Percentiles rank a stretch among this genome's conserved stretches.
These are phyloP conservation scores for Palythoa grandiflora DNA, from an alignment of 92 coral and sea anemone species.

Conservation along the genomic window DNA sequence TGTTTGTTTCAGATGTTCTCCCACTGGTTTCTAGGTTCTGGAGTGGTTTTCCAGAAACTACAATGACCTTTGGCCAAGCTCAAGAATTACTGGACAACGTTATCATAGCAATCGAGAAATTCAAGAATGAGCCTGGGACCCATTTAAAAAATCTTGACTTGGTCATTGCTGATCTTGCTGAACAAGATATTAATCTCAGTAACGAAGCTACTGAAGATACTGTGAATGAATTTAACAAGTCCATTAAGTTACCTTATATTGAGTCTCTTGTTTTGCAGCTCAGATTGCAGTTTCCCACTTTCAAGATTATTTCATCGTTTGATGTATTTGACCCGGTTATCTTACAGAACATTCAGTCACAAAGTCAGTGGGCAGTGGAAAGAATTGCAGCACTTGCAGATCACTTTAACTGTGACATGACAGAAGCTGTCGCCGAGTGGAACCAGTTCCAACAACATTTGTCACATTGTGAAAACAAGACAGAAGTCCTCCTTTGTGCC, in stretches of 20 bases:
- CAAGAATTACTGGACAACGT: background rate
- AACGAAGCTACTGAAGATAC: background rate
- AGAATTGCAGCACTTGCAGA: background rate
- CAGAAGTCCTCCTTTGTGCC: background rate
- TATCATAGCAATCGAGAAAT: background rate
- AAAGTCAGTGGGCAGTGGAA: background rate
- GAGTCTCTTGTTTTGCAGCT: background rate
- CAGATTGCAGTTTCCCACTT: background rate
- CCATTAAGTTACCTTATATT: background rate
- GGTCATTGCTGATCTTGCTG: background rate
- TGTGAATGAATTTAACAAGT: background rate
- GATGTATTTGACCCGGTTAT: background rate
- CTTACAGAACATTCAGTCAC: background rate
- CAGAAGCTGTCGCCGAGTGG: background rate
- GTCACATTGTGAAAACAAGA: background rate
- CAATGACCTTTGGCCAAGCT: background rate
- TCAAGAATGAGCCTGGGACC: background rate
- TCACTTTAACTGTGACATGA: background rate
- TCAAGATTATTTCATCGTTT: background rate
- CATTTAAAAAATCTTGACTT: background rate
- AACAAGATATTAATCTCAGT: background rate
- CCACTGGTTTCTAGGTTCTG: background rate
- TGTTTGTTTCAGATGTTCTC: background rate
- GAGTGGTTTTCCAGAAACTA: background rate
- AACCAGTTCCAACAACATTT: background rate